Evolutionary conservation across 2,797 vertebrate species (phyloP).

Genomic region (Poecilia picta): DNA sequence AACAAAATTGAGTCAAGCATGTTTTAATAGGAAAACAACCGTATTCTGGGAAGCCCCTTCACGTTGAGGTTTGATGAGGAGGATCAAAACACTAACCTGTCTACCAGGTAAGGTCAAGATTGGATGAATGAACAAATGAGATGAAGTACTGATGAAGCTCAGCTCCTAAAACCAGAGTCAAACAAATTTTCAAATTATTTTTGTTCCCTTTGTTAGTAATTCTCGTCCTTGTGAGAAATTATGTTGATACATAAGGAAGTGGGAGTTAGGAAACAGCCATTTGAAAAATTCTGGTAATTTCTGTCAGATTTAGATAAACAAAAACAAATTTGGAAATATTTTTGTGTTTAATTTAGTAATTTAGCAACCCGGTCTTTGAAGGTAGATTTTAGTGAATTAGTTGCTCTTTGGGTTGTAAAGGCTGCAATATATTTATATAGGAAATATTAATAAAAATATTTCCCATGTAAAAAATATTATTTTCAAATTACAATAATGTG

Average conservation of each 20-base stretch:
- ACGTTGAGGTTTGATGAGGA: constrained; percentile 51
- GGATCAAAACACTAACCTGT: constrained; percentile 44
- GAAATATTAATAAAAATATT: not conserved
- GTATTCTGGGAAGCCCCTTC: constrained; percentile 46
- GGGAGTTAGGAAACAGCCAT: not conserved
- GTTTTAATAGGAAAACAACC: constrained; percentile 52
- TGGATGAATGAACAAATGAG: constrained; percentile 31
- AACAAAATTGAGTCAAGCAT: constrained; percentile 63
- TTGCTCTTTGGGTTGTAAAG: not conserved
- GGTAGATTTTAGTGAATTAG: not conserved
- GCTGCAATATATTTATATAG: not conserved
- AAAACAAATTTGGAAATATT: not conserved
- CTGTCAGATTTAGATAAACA: not conserved
- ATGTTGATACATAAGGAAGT: not conserved
- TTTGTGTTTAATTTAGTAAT: not conserved
- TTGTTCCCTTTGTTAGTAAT: constrained; percentile 1
- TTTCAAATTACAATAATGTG: not conserved
- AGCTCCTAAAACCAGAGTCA: constrained; percentile 31
- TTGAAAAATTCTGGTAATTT: not conserved
- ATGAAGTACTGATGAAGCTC: constrained; percentile 40
- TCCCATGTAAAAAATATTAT: not conserved
- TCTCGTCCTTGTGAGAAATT: not conserved
- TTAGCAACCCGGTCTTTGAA: not conserved
- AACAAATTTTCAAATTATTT: not conserved
- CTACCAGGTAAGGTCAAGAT: constrained; percentile 62